Conservation (phyloP, 2,888 invertebrate genomes). For the Cephonodes hylas region DNA sequence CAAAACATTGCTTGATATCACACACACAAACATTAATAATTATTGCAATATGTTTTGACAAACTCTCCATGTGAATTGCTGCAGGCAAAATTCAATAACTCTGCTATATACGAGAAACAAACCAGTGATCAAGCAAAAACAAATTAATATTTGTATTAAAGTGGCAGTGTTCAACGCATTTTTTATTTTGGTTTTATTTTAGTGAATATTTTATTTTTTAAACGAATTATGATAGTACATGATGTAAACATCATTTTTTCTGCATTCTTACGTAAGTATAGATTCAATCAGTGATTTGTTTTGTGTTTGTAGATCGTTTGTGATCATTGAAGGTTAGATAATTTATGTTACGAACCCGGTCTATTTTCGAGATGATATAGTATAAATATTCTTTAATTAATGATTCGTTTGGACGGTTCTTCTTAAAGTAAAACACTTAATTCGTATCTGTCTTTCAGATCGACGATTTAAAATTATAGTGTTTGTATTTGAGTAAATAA, state of each 20-base stretch:
- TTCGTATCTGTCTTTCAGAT: too few species aligned
- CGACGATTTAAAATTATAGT: too few species aligned
- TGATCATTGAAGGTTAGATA: background rate
- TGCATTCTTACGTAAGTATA: slow-evolving; percentile 48
- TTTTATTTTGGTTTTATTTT: slow-evolving; percentile 40
- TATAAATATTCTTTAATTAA: too few species aligned
- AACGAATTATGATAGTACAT: slow-evolving; percentile 18
- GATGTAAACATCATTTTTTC: slow-evolving; percentile 14
- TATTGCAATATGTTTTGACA: background rate
- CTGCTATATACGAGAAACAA: background rate
- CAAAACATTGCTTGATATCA: slow-evolving; percentile 53
- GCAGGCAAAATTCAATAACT: background rate
- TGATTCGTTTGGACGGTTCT: too few species aligned
- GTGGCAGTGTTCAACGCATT: slow-evolving; percentile 36
- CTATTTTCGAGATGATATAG: too few species aligned
- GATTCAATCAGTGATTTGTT: slow-evolving; percentile 2
- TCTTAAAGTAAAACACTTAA: too few species aligned
- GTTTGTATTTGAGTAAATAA: too few species aligned
- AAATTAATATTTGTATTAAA: slow-evolving; percentile 12
- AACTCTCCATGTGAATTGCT: background rate
- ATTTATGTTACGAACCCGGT: too few species aligned
- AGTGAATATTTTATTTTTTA: slow-evolving; percentile 17
- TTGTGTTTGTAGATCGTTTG: background rate
- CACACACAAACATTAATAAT: slow-evolving; percentile 28
- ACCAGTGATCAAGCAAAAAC: background rate